These are phyloP conservation scores for Chaenogobius annularis DNA, from an alignment of 2,113 vertebrate genomes.

Conservation along the genomic window DNA sequence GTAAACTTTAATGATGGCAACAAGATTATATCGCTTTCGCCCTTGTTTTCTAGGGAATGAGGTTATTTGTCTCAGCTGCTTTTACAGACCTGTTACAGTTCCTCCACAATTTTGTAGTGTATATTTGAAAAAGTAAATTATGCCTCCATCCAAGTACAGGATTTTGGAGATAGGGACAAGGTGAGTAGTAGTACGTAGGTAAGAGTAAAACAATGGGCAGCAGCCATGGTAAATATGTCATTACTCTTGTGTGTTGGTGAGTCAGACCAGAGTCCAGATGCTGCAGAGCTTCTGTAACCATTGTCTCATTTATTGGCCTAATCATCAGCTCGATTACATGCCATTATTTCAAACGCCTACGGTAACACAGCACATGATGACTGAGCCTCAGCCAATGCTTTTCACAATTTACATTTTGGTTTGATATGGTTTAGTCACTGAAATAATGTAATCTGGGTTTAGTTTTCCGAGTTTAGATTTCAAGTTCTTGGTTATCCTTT, in stretches of 20 bases:
- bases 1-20: neutral
- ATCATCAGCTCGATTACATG: conserved; percentile 37
- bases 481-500: neutral
- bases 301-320: conserved; percentile 32
- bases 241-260: conserved; percentile 51
- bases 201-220: neutral
- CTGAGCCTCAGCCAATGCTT: neutral
- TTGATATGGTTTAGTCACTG: neutral
- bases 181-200: too few species aligned
- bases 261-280: conserved; percentile 36
- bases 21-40: too few species aligned
- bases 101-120: too few species aligned
- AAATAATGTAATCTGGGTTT: neutral
- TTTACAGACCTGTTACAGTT: too few species aligned
- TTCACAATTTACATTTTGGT: neutral
- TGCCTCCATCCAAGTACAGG: too few species aligned
- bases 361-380: neutral
- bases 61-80: too few species aligned
- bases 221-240: conserved; percentile 33
- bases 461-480: neutral
- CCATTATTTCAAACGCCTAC: conserved; percentile 29
- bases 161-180: too few species aligned
- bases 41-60: too few species aligned
- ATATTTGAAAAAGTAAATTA: too few species aligned
- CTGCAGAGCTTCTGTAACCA: conserved; percentile 12